Evolutionary conservation across 2,113 vertebrate species (phyloP).

Genomic region (Enhydra lutris): DNA sequence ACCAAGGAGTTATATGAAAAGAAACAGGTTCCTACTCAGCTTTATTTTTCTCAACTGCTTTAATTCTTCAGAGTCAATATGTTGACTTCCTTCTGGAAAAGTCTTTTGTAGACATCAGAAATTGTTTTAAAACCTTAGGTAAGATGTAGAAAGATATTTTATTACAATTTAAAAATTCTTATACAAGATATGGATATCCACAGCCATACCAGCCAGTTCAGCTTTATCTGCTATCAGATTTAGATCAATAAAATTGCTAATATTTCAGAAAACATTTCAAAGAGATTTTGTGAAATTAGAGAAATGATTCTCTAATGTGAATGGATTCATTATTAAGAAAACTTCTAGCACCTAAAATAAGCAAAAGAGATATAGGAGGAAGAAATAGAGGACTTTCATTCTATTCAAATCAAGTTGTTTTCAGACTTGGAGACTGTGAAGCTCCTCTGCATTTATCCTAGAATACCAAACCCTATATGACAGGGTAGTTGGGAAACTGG

Average conservation of each 20-base stretch:
- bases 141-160: background rate
- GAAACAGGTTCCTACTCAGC: background rate
- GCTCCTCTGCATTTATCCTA: background rate
- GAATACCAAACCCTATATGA: background rate
- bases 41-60: background rate
- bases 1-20: background rate
- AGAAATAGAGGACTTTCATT: background rate
- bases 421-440: background rate
- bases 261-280: conserved; percentile 6
- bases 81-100: conserved; percentile 15
- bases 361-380: background rate
- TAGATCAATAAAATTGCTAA: background rate
- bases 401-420: background rate
- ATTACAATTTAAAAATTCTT: background rate
- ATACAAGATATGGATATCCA: background rate
- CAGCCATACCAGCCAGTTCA: background rate
- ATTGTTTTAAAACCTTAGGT: background rate
- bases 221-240: background rate
- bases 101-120: background rate
- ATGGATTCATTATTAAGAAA: conserved; percentile 18
- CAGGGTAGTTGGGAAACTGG: background rate
- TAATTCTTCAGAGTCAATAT: background rate
- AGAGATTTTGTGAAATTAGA: background rate
- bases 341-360: background rate
- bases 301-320: background rate